Evolutionary conservation across 1,140 invertebrate species (phyloP).

Genomic region (Neodiprion lecontei): DNA sequence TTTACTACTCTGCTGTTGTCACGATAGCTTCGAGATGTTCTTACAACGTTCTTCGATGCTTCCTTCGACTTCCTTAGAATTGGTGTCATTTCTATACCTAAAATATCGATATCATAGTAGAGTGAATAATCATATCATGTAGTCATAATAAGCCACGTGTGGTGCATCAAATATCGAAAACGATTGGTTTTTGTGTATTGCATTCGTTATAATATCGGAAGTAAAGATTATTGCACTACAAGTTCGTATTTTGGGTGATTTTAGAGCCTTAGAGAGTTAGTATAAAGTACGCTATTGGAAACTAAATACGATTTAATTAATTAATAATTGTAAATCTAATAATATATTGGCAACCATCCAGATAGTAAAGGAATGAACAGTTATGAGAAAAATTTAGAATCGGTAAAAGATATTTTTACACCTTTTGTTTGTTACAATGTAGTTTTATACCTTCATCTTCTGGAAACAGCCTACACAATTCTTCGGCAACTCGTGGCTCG

Average conservation of each 20-base stretch:
- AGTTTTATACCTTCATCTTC: slow-evolving; percentile 77
- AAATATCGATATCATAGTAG: neutral
- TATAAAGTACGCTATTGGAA: too few species aligned
- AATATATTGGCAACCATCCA: too few species aligned
- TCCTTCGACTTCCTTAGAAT: slow-evolving; percentile 90
- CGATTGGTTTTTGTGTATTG: too few species aligned
- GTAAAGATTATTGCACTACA: too few species aligned
- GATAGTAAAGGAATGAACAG: slow-evolving; percentile 13
- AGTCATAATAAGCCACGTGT: too few species aligned
- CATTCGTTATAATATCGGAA: too few species aligned
- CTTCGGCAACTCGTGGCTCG: slow-evolving; percentile 92
- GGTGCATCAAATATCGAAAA: too few species aligned
- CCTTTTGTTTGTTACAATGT: neutral
- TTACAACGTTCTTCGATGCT: slow-evolving; percentile 68
- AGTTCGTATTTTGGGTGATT: too few species aligned
- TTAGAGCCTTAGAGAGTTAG: too few species aligned
- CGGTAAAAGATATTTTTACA: neutral
- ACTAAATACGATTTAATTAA: too few species aligned
- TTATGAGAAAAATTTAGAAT: slow-evolving; percentile 3
- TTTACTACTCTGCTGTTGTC: slow-evolving; percentile 62
- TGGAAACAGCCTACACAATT: slow-evolving; percentile 92
- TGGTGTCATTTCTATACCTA: slow-evolving; percentile 84
- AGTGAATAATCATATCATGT: too few species aligned
- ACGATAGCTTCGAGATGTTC: slow-evolving; percentile 59
- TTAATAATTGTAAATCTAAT: too few species aligned